These are phyloP conservation scores for Empidonax alnorum DNA, from an alignment of 2,113 vertebrate species.

Conservation along the genomic window DNA sequence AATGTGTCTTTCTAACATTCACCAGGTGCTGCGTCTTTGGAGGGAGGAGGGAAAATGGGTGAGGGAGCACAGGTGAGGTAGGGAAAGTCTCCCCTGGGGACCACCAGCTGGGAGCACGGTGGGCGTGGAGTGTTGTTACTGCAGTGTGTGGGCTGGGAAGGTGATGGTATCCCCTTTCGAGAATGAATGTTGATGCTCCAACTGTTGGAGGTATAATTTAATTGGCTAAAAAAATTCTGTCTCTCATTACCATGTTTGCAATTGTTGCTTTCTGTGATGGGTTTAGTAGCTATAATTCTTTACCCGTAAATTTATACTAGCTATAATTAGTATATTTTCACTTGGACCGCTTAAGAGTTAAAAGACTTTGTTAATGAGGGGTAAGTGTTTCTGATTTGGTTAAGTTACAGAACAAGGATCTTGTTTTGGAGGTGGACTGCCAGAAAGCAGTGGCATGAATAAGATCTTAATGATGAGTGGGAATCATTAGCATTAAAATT, in stretches of 20 bases:
- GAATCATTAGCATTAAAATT: background rate
- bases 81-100: fast-evolving
- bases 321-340: background rate
- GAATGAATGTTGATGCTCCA: background rate
- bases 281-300: background rate
- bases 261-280: background rate
- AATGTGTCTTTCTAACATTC: no score
- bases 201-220: background rate
- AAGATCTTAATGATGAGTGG: background rate
- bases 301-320: background rate
- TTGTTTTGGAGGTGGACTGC: background rate
- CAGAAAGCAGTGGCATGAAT: background rate
- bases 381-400: background rate
- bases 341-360: background rate
- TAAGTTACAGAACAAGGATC: background rate
- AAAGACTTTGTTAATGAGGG: background rate
- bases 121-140: background rate
- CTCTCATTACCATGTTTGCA: fast-evolving
- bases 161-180: no score
- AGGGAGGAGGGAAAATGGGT: background rate
- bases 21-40: background rate
- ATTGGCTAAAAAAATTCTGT: background rate
- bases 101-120: background rate
- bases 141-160: background rate
- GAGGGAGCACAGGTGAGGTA: background rate